A percentile compares a stretch with the other conserved stretches of the same genome.
Evolutionary conservation across 2,113 vertebrate species (phyloP).

Genomic region (Chloropsis cyanopogon): DNA sequence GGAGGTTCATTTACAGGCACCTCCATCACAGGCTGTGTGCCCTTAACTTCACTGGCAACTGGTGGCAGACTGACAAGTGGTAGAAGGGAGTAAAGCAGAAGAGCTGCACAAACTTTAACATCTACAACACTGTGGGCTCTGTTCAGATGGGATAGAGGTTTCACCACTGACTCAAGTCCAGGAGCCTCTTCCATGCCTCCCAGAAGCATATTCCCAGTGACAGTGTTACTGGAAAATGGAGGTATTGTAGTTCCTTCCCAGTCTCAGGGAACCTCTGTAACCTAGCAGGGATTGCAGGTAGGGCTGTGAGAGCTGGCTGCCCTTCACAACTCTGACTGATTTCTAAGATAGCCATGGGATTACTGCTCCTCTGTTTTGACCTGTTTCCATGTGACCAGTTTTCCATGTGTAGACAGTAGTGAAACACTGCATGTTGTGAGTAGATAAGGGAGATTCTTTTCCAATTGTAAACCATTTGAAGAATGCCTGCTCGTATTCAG

Average conservation of each 20-base stretch:
- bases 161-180: not conserved
- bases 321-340: not conserved
- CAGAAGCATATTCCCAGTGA: not conserved
- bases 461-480: not conserved
- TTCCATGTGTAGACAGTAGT: not conserved
- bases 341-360: not conserved
- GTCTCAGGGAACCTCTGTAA: not conserved
- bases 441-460: not conserved
- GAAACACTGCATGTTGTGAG: not conserved
- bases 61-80: not conserved
- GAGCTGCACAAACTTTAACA: not conserved
- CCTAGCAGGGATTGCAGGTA: not conserved
- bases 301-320: not conserved
- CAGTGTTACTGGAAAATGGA: not conserved
- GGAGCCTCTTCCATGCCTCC: not conserved
- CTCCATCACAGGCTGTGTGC: not conserved
- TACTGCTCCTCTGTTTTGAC: not conserved
- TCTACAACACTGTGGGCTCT: not conserved
- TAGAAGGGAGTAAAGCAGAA: not conserved
- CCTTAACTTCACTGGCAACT: not conserved
- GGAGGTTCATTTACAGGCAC: not conserved
- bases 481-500: not conserved
- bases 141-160: not conserved
- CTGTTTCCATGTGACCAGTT: not conserved
- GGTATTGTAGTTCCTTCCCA: not conserved